Conservation (phyloP, 2,113 vertebrate genomes). For the Egretta garzetta region DNA sequence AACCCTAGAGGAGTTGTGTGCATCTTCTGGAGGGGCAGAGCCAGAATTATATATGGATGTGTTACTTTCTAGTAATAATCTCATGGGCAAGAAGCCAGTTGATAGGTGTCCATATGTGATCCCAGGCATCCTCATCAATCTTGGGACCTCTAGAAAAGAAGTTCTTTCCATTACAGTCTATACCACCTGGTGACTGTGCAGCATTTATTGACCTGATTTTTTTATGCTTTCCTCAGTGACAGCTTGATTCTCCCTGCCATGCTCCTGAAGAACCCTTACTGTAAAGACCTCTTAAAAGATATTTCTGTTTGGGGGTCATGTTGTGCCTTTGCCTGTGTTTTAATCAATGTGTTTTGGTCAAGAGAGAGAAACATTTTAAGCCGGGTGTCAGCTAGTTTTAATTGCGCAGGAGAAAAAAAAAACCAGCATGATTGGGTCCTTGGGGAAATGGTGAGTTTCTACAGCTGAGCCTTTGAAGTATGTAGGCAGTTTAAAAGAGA, state of each 20-base stretch:
- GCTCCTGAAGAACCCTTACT: background rate
- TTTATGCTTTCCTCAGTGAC: background rate
- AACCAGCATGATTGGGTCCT: background rate
- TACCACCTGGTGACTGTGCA: background rate
- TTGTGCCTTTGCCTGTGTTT: background rate
- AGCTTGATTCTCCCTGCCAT: background rate
- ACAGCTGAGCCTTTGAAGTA: background rate
- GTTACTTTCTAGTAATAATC: background rate
- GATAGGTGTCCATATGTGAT: background rate
- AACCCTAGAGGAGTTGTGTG: background rate
- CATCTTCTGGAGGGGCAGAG: background rate
- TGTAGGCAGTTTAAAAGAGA: background rate
- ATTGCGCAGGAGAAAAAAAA: background rate
- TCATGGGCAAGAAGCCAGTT: background rate
- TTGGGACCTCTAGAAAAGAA: background rate
- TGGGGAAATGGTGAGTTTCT: background rate
- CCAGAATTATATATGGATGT: background rate
- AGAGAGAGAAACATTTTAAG: background rate
- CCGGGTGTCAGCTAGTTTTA: background rate
- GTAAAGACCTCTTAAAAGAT: background rate
- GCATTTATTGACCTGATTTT: background rate
- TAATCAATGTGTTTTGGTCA: background rate
- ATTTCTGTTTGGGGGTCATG: background rate
- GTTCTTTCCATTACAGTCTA: background rate
- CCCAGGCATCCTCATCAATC: background rate